Base-by-base conservation (phyloP, 1,140 invertebrate genomes). In the Caligus rogercresseyi region DNA sequence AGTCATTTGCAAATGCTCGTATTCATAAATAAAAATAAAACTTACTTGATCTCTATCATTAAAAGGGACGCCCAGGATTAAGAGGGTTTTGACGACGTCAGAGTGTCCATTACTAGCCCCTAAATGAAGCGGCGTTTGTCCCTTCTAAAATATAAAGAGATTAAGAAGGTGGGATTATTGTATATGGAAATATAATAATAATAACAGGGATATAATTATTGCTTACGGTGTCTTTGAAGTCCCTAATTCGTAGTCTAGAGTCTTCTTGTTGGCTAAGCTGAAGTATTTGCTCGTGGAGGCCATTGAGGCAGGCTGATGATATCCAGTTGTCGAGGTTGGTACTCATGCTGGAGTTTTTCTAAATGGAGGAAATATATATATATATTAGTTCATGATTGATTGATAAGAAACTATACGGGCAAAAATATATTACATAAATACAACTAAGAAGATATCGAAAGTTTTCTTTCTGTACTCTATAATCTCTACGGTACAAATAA, bases 31-130 rank as follows among this genome's bases (percentile, higher is more conserved):
- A 43, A 11, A n/a, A 43, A 43, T 43, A 2, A 19, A 16, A 75
- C 79, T 78, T 67, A 86, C 84, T 71, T 82, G 75, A 61, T 72
- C 78, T 69, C 86, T 87, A 52, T 79, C 80, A 69, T 84, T 81
- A 61, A 85, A 78, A 60, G 83, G 79, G 0, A 81, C 81, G 21
- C 79, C 79, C 65, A 81, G 77, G 66, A 81, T 82, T 64, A 89
- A 72, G 51, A 90, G 72, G 59, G 86, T 71, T 51, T 78, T 76
- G 26, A 88, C 79, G 43, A 84, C 80, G 25, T 86, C 83, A 64
- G 84, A 77, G 71, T 88, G 84, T 1, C 87, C 87, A 69, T 87
- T 84, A 18, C 85, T 81, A 1, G 86, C 82, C 24, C 86, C 86
- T 64, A 84, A 80, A 71, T 89, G 86, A 58, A 90, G 71, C 4